phyloP scores from a whole-genome alignment of 1,140 invertebrate genomes.

The Paralvinella palmiformis region DNA sequence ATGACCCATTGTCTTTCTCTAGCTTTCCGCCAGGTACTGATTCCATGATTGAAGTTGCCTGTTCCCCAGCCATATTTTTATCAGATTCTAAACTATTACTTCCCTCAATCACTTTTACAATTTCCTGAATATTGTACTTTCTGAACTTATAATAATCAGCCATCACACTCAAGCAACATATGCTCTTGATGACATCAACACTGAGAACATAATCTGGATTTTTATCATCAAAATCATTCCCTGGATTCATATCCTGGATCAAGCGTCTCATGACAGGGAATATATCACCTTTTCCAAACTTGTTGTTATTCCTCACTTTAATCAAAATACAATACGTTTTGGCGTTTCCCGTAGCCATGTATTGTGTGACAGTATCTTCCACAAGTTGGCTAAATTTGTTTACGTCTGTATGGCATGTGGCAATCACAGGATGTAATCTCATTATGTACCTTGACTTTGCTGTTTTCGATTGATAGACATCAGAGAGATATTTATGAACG shows the following conservation, averaged over 20 bases:
- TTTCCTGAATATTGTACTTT: conserved; percentile 48
- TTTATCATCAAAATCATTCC: conserved; percentile 30
- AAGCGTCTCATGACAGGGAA: conserved; percentile 28
- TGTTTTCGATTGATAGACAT: conserved; percentile 69
- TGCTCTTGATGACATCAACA: conserved; percentile 40
- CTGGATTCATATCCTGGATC: conserved; percentile 30
- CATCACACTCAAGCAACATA: conserved; percentile 46
- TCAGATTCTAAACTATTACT: neutral
- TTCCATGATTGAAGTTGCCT: too few relatives aligned
- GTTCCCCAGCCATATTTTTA: too few relatives aligned
- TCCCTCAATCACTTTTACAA: conserved; percentile 19
- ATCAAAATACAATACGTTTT: conserved; percentile 71
- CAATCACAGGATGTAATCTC: conserved; percentile 71
- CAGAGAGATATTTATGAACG: conserved; percentile 64
- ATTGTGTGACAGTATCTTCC: conserved; percentile 63
- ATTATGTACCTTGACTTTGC: conserved; percentile 74
- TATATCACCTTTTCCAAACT: conserved; percentile 59
- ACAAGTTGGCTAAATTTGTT: conserved; percentile 66
- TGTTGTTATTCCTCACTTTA: conserved; percentile 71
- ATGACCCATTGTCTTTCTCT: too few relatives aligned
- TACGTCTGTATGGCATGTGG: conserved; percentile 70
- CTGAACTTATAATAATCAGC: conserved; percentile 39
- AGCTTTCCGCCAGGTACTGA: too few relatives aligned
- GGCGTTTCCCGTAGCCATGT: conserved; percentile 54
- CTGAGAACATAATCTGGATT: conserved; percentile 39